Base-by-base conservation (phyloP, 2,113 vertebrate genomes). In the Asarcornis scutulata region DNA sequence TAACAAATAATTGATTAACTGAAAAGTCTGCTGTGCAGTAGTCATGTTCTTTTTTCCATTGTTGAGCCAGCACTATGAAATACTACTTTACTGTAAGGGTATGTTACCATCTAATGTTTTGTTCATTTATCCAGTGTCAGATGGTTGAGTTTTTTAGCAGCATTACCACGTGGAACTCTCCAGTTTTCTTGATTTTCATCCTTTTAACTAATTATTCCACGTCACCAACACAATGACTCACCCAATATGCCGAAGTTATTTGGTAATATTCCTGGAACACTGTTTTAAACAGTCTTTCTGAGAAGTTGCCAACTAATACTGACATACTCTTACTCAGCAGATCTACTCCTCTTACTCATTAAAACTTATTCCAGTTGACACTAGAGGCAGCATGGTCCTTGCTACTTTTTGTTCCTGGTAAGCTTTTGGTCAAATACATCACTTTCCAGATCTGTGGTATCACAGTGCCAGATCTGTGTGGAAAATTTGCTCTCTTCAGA, bases 181-280 rank as follows among this genome's bases (percentile, higher is more conserved):
- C 67, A 42, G 21, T 14, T 83, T 88, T 38, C 50, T 86, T 73
- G 48, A 1, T 21, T 88, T 86, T 72, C 2, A 34, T 71, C 6
- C n/a, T 89, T 67, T 78, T 26, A 59, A 46, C 16, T 40, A 17
- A 2, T 63, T 94, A 26, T 18, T 85, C 34, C 16, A 2, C 77
- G 59, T 66, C 75, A 83, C 14, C 0, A 7, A 63, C 32, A 48
- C 32, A 13, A 9, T 76, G 74, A 76, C 53, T 93, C 53, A 89
- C 32, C 17, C 0, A 0, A 44, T 52, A 67, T 15, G 27, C 42
- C 73, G 2, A 52, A 73, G 29, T 31, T 82, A 50, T 82, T 62
- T 91, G 79, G 34, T 83, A 86, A 88, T 66, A 31, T 88, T 91
- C 67, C 72, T 91, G 92, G 72, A 94, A 96, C 18, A 40, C 4